Evolutionary conservation across 2,888 invertebrate genomes (phyloP).

Genomic region (Molorchus minor): DNA sequence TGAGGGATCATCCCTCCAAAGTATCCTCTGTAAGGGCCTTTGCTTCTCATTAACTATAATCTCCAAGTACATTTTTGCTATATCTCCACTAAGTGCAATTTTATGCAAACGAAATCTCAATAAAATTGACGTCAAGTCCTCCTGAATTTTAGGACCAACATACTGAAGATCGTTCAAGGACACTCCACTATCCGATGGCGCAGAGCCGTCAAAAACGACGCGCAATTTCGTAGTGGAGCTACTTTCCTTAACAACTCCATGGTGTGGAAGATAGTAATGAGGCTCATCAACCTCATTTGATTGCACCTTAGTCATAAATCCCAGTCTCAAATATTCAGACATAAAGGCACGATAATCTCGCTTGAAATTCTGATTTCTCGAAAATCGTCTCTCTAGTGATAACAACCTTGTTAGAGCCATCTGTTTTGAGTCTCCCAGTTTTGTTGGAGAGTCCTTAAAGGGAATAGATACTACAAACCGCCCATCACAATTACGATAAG

Average conservation of each 20-base stretch:
- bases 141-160: conserved; percentile 25
- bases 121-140: conserved; percentile 24
- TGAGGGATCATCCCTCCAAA: no score
- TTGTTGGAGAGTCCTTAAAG: neutral
- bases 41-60: no score
- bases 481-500: no score
- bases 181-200: conserved; percentile 13
- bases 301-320: neutral
- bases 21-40: no score
- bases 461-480: neutral
- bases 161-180: conserved; percentile 24
- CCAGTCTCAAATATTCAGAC: neutral
- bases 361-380: neutral
- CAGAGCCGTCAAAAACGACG: conserved; percentile 26
- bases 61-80: neutral
- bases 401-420: neutral
- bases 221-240: conserved; percentile 20
- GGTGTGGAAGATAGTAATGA: neutral
- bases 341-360: neutral
- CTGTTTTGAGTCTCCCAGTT: neutral
- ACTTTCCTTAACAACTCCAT: neutral
- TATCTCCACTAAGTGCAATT: neutral
- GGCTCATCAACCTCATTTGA: neutral
- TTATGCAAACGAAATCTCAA: neutral
- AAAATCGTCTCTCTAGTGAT: neutral